Percentiles rank a stretch among this genome's conserved stretches.
phyloP scores from a whole-genome alignment of 1,140 invertebrate species.

The Platyscapa corneri region DNA sequence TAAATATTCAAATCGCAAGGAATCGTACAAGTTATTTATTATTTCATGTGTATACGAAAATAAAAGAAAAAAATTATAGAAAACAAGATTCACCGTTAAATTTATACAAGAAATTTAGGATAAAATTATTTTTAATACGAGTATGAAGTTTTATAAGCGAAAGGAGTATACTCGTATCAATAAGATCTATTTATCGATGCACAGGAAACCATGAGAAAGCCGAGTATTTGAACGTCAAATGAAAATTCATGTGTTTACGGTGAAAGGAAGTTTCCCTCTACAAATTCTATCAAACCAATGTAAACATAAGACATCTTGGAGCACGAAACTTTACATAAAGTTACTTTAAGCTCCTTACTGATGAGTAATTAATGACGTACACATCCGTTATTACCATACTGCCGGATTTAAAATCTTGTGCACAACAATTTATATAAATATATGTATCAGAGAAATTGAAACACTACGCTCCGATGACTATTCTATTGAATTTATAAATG shows the following conservation, averaged over 20 bases:
- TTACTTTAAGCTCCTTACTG: background rate
- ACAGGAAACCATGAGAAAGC: background rate
- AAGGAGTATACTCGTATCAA: background rate
- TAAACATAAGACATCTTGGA: background rate
- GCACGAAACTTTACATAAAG: background rate
- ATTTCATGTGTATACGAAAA: background rate
- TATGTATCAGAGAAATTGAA: background rate
- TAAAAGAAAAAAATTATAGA: background rate
- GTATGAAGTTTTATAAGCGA: background rate
- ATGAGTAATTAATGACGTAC: constrained; percentile 1
- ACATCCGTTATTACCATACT: background rate
- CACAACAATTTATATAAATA: background rate
- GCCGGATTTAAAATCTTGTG: background rate
- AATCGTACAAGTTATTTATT: background rate
- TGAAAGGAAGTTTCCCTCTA: background rate
- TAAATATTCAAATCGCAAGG: background rate
- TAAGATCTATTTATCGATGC: background rate
- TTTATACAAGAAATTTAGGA: background rate
- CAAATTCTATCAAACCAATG: background rate
- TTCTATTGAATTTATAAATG: background rate
- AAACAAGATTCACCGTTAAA: no score
- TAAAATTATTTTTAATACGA: background rate
- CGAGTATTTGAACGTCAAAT: background rate
- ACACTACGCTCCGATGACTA: background rate
- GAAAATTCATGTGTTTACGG: background rate